phyloP scores from a whole-genome alignment of 2,888 invertebrate genomes.

The Cylloceria caligata region DNA sequence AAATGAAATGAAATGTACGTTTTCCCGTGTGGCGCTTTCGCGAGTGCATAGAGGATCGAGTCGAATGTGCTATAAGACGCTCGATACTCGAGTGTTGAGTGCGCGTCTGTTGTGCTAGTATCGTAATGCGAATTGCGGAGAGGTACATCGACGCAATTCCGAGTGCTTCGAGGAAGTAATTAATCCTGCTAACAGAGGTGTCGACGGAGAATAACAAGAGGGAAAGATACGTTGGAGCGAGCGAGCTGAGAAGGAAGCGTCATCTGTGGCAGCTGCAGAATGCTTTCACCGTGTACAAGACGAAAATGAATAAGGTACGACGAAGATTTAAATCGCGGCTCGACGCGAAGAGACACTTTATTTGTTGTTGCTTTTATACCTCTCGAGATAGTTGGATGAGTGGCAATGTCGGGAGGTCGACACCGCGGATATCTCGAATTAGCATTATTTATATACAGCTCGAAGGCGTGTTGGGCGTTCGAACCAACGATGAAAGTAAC shows the following conservation, averaged over 20 bases:
- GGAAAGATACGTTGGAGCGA: constrained; percentile 10
- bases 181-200: constrained; percentile 39
- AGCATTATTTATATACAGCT: constrained; percentile 4
- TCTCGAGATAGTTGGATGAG: background rate
- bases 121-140: constrained; percentile 12
- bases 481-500: constrained; percentile 21
- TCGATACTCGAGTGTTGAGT: background rate
- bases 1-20: constrained; percentile 37
- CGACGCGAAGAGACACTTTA: background rate
- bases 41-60: background rate
- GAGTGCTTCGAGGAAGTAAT: constrained; percentile 42
- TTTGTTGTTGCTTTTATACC: background rate
- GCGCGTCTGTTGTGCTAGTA: constrained; percentile 8
- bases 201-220: constrained; percentile 7
- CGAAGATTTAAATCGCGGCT: constrained; percentile 20
- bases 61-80: background rate
- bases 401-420: constrained; percentile 31
- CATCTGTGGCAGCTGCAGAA: background rate
- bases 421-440: constrained; percentile 31
- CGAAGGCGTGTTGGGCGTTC: background rate
- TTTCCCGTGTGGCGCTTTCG: constrained; percentile 16
- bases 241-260: constrained; percentile 27
- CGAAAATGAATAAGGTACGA: background rate
- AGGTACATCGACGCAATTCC: background rate
- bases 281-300: constrained; percentile 2